These are phyloP conservation scores for Zosterops japonicus DNA, from an alignment of 2,113 vertebrate species.

Conservation along the genomic window DNA sequence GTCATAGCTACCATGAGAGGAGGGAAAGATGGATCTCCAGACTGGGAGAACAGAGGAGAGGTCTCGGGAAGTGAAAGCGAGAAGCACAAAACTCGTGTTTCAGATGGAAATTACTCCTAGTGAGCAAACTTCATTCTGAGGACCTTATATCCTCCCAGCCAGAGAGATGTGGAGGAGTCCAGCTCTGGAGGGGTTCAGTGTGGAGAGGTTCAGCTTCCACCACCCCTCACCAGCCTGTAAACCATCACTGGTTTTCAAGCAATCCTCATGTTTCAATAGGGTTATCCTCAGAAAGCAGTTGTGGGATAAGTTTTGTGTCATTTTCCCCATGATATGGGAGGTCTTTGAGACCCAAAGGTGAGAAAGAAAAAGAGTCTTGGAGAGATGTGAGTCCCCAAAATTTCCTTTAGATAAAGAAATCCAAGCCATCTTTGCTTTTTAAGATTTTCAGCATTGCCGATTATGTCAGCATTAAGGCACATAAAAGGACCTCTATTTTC, in stretches of 20 bases:
- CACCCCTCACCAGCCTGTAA: not conserved
- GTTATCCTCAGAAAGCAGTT: not conserved
- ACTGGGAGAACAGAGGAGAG: not conserved
- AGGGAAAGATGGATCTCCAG: not conserved
- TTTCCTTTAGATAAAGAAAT: not conserved
- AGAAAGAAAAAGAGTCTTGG: not conserved
- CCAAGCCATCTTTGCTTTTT: not conserved
- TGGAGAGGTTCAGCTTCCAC: not conserved
- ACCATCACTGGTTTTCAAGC: not conserved
- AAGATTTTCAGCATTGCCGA: not conserved
- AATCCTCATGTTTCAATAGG: not conserved
- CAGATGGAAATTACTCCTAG: not conserved
- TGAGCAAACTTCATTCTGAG: not conserved
- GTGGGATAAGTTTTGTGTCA: too few species aligned
- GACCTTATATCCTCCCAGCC: not conserved
- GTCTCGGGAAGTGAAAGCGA: not conserved
- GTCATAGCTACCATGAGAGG: not conserved
- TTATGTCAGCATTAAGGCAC: not conserved
- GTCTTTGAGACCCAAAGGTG: not conserved
- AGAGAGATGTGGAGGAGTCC: not conserved
- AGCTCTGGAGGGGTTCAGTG: not conserved
- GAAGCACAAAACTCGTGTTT: not conserved
- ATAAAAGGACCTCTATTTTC: not conserved
- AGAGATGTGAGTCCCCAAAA: fast-evolving
- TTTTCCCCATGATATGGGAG: not conserved